phyloP scores from a whole-genome alignment of 2,113 vertebrate species.

The Drymodes brunneopygia region DNA sequence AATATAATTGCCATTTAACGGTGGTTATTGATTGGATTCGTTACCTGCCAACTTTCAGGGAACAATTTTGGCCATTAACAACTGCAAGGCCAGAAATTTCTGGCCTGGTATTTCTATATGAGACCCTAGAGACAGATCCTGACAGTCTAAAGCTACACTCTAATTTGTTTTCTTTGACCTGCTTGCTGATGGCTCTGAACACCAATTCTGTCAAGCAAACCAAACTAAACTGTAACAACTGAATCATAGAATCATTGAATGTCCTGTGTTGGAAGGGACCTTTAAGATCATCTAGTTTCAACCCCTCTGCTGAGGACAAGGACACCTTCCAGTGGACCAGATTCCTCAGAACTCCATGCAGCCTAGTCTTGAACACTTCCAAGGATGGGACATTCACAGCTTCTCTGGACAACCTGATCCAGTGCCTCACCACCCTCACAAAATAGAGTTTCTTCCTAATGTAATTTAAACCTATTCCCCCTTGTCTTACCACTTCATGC shows the following conservation, averaged over 20 bases:
- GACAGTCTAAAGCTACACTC: neutral
- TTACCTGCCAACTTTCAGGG: neutral
- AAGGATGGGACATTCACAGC: neutral
- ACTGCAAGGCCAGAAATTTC: neutral
- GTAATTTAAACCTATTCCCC: neutral
- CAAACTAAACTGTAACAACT: neutral
- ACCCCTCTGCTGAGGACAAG: accelerated
- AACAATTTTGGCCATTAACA: neutral
- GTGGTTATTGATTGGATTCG: neutral
- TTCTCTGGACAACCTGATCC: neutral
- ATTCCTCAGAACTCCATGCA: neutral
- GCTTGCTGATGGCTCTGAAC: neutral
- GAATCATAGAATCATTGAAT: neutral
- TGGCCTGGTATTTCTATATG: neutral
- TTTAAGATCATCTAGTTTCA: neutral
- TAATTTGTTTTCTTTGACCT: neutral
- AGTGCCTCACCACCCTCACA: neutral
- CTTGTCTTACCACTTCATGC: neutral
- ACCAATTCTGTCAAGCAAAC: neutral
- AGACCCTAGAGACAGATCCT: neutral
- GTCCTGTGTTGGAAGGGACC: neutral
- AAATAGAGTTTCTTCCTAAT: neutral
- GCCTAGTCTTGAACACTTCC: neutral
- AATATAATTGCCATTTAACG: constrained; percentile 10
- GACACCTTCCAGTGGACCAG: neutral